phyloP scores from a whole-genome alignment of 35 echinoderm and acorn worm species.

The Ophioderma brevispina region DNA sequence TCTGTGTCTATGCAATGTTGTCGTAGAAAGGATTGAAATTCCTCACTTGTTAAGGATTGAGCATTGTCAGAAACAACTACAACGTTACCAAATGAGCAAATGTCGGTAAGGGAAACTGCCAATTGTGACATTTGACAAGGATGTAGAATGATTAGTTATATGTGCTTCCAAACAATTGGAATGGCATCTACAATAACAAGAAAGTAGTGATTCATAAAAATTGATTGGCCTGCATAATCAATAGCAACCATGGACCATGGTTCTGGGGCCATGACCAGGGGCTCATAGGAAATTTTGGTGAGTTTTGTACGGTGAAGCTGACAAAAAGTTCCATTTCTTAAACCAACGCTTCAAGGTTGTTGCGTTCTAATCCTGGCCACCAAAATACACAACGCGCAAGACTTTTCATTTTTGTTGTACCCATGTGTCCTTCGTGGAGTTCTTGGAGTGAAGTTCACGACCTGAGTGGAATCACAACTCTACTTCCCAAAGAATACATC shows the following conservation, averaged over 20 bases:
- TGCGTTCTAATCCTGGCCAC: conserved; percentile 61
- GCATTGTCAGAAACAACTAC: conserved; percentile 74
- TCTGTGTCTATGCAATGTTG: conserved; percentile 35
- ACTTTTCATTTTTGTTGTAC: conserved; percentile 49
- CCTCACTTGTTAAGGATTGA: conserved; percentile 52
- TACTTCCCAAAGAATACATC: conserved; percentile 66
- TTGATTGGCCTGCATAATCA: conserved; percentile 45
- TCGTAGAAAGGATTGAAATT: conserved; percentile 50
- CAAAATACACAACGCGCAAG: conserved; percentile 33
- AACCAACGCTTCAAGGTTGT: conserved; percentile 27
- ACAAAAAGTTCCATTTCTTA: conserved; percentile 23
- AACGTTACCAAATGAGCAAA: conserved; percentile 68
- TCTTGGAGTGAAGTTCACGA: neutral
- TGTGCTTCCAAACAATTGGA: conserved; percentile 37
- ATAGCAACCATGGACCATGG: conserved; percentile 38
- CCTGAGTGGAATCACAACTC: conserved; percentile 56
- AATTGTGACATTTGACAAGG: too few relatives aligned
- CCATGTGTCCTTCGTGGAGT: neutral
- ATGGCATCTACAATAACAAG: conserved; percentile 50
- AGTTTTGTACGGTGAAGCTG: too few relatives aligned
- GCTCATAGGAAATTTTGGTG: neutral
- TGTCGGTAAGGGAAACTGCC: conserved; percentile 40
- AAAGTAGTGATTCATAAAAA: conserved; percentile 39
- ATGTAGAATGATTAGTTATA: too few relatives aligned
- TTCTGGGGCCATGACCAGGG: conserved; percentile 42